Evolutionary conservation across 2,113 vertebrate species (phyloP).

Genomic region (Pygoscelis antarcticus): DNA sequence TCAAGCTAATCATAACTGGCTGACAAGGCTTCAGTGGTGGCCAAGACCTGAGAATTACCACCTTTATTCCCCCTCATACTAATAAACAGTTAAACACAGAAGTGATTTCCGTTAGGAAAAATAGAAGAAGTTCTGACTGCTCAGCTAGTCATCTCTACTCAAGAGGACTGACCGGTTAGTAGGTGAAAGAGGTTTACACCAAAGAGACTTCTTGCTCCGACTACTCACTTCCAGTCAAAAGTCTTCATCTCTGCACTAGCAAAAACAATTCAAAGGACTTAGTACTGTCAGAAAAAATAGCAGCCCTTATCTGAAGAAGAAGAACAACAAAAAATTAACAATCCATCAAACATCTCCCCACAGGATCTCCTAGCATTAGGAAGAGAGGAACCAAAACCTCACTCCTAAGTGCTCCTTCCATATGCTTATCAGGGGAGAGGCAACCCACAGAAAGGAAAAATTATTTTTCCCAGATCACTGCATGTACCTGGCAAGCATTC

Average conservation of each 20-base stretch:
- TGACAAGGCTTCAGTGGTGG: not conserved
- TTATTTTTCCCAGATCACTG: not conserved
- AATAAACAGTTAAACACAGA: not conserved
- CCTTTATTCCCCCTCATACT: not conserved
- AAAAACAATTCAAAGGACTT: not conserved
- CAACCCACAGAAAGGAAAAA: not conserved
- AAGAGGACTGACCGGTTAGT: rapidly evolving
- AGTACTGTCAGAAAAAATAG: not conserved
- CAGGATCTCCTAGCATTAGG: not conserved
- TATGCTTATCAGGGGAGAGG: not conserved
- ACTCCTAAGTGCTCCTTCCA: not conserved
- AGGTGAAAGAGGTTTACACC: not conserved
- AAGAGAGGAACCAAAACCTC: not conserved
- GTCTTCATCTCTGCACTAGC: not conserved
- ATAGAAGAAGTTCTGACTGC: not conserved
- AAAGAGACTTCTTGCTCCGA: not conserved
- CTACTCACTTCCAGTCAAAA: not conserved
- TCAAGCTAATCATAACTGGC: constrained; percentile 23
- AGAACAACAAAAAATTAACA: not conserved
- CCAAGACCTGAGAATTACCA: constrained; percentile 13
- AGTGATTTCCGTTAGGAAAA: not conserved
- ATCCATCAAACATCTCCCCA: not conserved
- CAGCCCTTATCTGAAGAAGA: not conserved
- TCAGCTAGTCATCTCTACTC: not conserved
- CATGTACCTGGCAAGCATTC: not conserved